These are phyloP conservation scores for Romanogobio albipinnatus DNA, from an alignment of 2,113 vertebrate species.

Conservation along the genomic window DNA sequence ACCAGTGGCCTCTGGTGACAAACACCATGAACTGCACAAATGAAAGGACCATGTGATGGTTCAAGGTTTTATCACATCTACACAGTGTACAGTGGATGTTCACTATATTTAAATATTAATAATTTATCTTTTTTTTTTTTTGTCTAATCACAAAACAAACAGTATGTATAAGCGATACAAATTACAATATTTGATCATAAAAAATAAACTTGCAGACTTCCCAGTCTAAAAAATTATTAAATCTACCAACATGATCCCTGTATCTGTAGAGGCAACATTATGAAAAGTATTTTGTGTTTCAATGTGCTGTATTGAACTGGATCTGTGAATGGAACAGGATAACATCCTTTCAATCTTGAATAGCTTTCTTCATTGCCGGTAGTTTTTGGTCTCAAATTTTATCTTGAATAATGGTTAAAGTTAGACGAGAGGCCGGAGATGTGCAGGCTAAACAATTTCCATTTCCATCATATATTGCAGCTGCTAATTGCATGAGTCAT, in stretches of 20 bases:
- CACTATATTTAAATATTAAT: neutral
- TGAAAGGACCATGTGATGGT: neutral
- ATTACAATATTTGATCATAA: neutral
- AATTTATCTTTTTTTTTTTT: neutral
- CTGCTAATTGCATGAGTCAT: conserved; percentile 14
- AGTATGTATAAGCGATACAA: neutral
- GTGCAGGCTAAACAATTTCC: conserved; percentile 8
- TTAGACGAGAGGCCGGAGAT: neutral
- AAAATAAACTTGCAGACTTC: neutral
- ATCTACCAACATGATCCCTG: neutral
- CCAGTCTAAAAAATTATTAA: neutral
- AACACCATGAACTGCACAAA: neutral
- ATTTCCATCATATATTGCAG: neutral
- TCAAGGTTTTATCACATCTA: neutral
- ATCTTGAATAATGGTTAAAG: neutral
- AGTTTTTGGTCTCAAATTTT: neutral
- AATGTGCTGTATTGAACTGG: neutral
- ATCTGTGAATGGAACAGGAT: neutral
- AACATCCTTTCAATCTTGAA: conserved; percentile 13
- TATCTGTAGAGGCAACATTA: neutral
- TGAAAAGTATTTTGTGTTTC: neutral
- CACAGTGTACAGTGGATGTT: neutral
- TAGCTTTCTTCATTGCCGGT: neutral
- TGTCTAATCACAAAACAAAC: neutral
- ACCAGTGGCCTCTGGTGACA: conserved; percentile 16